Evolutionary conservation across 53 echinoderm and acorn worm genomes (phyloP), one percentile per base, ranked within the genome.

Genomic region (Holothuria leucospilota): DNA sequence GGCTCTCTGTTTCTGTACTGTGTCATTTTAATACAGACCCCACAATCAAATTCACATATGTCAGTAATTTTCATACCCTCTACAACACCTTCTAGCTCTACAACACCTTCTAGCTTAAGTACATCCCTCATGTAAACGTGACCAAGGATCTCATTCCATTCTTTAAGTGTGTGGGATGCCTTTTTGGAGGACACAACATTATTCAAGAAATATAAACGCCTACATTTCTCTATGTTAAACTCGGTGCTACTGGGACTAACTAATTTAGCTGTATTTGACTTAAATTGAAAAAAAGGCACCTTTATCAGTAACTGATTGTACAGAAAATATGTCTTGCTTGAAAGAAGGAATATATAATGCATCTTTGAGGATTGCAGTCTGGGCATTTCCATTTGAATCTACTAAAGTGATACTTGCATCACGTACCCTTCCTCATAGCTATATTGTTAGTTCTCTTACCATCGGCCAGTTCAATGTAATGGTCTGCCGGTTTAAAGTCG

Each of bases 381-480:
- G 23, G 29, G 84, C 84, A 27, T 63, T 20, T 67, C 65, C 60
- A 38, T 64, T 27, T 6, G n/a, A n/a, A n/a, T n/a, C n/a, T n/a
- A n/a, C n/a, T n/a, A n/a, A n/a, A n/a, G n/a, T n/a, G n/a, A n/a
- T n/a, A 51, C 68, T 62, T 29, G 71, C 81, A 39, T 81, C 82
- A n/a, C n/a, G n/a, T n/a, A 23, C 82, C 88, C 40, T 20, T 51
- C 34, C 34, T 30, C 0, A 64, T 27, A 14, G 69, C 88, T 18
- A 82, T 6, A 82, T 79, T 88, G 71, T 81, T 69, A 14, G 20
- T 67, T 69, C 59, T 88, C 12, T 42, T 66, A 15, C 82, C 81
- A 82, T 88, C 82, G 9, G 68, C 88, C 23, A 88, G 24, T 81
- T 88, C 88, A 40, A 88, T n/a, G n/a, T n/a, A n/a, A n/a, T n/a